These are phyloP conservation scores for Odobenus rosmarus DNA, from an alignment of 2,113 vertebrate genomes.

Conservation along the genomic window DNA sequence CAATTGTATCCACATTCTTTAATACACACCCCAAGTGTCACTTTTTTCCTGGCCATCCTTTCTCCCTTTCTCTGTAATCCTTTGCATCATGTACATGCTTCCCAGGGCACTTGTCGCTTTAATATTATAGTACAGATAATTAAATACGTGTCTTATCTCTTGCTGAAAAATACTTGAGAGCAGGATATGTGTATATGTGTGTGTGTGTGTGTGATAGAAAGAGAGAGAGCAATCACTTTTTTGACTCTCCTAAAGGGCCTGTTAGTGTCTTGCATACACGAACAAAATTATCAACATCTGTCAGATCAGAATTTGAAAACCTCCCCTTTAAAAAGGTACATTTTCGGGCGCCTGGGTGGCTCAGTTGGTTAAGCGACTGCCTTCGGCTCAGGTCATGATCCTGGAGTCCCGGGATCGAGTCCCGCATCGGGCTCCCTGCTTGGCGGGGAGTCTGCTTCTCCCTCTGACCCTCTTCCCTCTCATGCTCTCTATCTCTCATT, in stretches of 20 bases:
- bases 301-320: neutral
- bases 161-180: neutral
- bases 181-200: neutral
- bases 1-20: neutral
- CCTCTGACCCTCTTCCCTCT: too few relatives aligned
- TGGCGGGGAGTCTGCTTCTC: too few relatives aligned
- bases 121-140: neutral
- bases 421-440: too few relatives aligned
- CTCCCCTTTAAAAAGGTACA: neutral
- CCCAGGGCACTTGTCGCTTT: neutral
- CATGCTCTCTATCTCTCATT: too few relatives aligned
- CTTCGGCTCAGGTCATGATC: too few relatives aligned
- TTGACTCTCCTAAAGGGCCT: neutral
- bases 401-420: too few relatives aligned
- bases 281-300: neutral
- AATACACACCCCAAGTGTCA: neutral
- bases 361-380: too few relatives aligned
- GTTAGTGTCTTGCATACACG: neutral
- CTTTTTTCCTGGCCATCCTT: neutral
- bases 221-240: neutral
- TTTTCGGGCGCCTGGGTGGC: neutral
- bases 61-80: neutral
- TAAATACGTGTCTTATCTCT: neutral
- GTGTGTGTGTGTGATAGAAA: neutral
- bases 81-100: neutral